A percentile compares a stretch with the other conserved stretches of the same genome.
Conservation (phyloP, 2,113 vertebrate species). For the Vimba vimba region DNA sequence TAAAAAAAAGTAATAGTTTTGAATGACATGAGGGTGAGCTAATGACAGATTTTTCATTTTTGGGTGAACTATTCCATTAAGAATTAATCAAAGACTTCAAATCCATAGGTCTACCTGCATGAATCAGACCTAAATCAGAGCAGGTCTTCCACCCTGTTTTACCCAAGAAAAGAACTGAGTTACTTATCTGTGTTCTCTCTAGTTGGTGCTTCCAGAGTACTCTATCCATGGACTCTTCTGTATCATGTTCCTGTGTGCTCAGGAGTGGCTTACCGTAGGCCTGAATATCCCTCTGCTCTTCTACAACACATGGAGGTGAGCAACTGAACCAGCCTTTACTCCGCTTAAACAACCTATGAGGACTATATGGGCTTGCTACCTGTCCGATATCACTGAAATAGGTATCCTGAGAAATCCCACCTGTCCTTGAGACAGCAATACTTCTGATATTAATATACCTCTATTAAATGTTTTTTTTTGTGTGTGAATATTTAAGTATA, state of each 20-base stretch:
- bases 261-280: slow-evolving; percentile 96
- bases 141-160: neutral
- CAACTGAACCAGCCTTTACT: slow-evolving; percentile 23
- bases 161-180: neutral
- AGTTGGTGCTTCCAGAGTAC: slow-evolving; percentile 96
- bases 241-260: slow-evolving; percentile 97
- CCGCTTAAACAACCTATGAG: neutral
- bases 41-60: neutral
- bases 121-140: neutral
- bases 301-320: slow-evolving; percentile 98
- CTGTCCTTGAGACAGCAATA: neutral
- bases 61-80: neutral
- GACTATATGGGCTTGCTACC: neutral
- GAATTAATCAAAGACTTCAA: neutral
- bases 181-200: slow-evolving; percentile 43
- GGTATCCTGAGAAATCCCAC: neutral
- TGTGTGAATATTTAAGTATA: neutral
- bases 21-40: neutral
- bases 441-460: neutral
- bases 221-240: slow-evolving; percentile 98
- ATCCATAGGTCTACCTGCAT: neutral
- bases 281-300: slow-evolving; percentile 94
- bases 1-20: neutral
- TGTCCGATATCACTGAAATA: neutral
- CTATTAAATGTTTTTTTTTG: too few relatives aligned